Evolutionary conservation across 2,113 vertebrate genomes (phyloP), one percentile per base, ranked within the genome.

Genomic region (Dicaeum eximium): DNA sequence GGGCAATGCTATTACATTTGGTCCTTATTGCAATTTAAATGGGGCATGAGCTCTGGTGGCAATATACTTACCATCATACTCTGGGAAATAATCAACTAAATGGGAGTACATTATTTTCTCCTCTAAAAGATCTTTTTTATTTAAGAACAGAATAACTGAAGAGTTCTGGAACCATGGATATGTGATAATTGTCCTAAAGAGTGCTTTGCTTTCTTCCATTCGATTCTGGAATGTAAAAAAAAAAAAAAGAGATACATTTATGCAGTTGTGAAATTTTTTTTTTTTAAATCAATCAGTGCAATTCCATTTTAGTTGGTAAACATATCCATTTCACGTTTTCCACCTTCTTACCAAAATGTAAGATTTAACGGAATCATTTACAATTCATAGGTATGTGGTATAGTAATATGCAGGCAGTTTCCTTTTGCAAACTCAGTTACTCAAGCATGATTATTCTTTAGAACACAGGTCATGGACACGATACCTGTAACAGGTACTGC

Each of bases 51-150:
- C 15, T 75, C 50, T 73, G 27, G 25, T 83, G 22, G 13, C 19
- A 40, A 27, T 40, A 58, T 40, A 97, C 99, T 98, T 97, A 99
- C 99, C 99, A 18, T 99, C 98, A 92, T 99, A 99, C 93, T 99
- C 99, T 42, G 99, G 99, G 81, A 99, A 99, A 97, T 99, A 99
- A 97, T 99, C 99, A 69, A 99, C 99, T 97, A 99, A 96, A 95
- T 99, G 99, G 45, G 99, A 99, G 96, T 99, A 99, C 98, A 99
- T 99, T 80, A 99, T 99, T 98, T 99, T 99, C 97, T 99, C 99
- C 97, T 99, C 99, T 97, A 99, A 95, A 58, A 99, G 98, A 97
- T 99, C 99, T 96, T 99, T 99, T 97, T 99, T 99, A 98, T 99
- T 99, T 98, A 99, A 98, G 98, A 99, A 99, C 92, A 99, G 98